Evolutionary conservation across 2,113 vertebrate species (phyloP), one percentile per base, ranked within the genome.

Genomic region (Phasianus colchicus): DNA sequence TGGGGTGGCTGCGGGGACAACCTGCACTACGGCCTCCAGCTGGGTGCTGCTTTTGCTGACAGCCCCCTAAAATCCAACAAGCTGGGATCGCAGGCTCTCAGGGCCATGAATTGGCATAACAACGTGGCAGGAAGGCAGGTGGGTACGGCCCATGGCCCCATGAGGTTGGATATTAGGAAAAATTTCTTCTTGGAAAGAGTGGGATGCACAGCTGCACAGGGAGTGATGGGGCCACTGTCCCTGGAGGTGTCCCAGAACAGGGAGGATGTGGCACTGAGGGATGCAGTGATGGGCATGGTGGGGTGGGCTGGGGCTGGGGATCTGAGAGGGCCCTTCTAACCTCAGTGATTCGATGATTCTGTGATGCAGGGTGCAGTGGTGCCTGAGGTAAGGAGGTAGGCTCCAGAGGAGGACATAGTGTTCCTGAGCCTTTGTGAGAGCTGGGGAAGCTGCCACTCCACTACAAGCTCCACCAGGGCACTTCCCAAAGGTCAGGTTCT

Each of bases 1-100:
- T 98, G 98, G 98, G 98, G 98, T 0, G 98, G 98, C 80, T 98
- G 98, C 5, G 98, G 98, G 8, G 98, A 98, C 94, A 98, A 98
- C 89, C 87, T 98, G 12, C 91, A 40, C 77, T 98, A 97, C 18
- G 98, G 98, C 17, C 98, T 98, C 64, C 98, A 98, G 90, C 97
- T 98, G 14, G 98, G 98, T 0, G 91, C 98, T 0, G 97, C 98
- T 24, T 98, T 98, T 83, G 97, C 97, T 12, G 98, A 98, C 47
- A 95, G 98, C 1, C 64, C 97, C 6, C 83, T 96, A 50, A 97
- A 96, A 64, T 96, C 97, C 90, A 89, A 96, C 77, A 89, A 76
- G 65, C 83, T 50, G 40, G 92, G 97, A n/a, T 61, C 90, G 0
- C 96, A 87, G 27, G 96, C 94, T 2, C 93, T 97, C 21, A 67